A percentile compares a stretch with the other conserved stretches of the same genome.
These are phyloP conservation scores for Colistium nudipinnis DNA, from an alignment of 2,113 vertebrate genomes.

Conservation along the genomic window DNA sequence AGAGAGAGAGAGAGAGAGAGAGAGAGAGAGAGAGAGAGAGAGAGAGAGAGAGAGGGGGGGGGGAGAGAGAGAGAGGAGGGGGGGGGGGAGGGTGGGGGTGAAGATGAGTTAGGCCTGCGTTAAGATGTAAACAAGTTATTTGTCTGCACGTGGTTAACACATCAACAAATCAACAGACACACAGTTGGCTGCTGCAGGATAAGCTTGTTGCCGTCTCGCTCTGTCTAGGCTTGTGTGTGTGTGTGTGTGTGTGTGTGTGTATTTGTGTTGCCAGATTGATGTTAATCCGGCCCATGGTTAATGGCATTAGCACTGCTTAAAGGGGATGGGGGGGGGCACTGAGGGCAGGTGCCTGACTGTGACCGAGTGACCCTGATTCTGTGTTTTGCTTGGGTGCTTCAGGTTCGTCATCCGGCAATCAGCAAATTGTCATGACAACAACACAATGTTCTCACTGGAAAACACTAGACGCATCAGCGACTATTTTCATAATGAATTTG, in stretches of 20 bases:
- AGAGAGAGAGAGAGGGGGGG: slow-evolving; percentile 25
- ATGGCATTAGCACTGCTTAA: slow-evolving; percentile 71
- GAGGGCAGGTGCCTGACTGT: slow-evolving; percentile 26
- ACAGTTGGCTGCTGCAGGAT: slow-evolving; percentile 62
- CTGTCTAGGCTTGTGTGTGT: slow-evolving; percentile 45
- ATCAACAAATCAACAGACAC: slow-evolving; percentile 57
- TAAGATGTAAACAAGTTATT: slow-evolving; percentile 51
- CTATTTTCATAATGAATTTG: no score
- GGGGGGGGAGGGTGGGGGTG: no score
- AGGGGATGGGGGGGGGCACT: background rate
- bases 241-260: slow-evolving; percentile 14
- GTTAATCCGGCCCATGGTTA: slow-evolving; percentile 63
- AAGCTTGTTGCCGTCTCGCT: slow-evolving; percentile 32
- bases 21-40: slow-evolving; percentile 14
- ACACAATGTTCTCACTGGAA: background rate
- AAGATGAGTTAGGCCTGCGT: background rate
- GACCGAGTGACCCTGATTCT: slow-evolving; percentile 55
- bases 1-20: slow-evolving; percentile 11
- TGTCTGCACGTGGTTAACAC: slow-evolving; percentile 44
- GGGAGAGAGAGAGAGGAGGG: slow-evolving; percentile 12
- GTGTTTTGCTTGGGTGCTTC: background rate
- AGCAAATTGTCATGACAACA: background rate
- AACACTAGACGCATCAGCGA: background rate
- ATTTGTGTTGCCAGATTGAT: slow-evolving; percentile 44
- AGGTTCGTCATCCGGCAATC: background rate